These are phyloP conservation scores for Lasioglossum baleicum DNA, from an alignment of 1,140 invertebrate species.

Conservation along the genomic window DNA sequence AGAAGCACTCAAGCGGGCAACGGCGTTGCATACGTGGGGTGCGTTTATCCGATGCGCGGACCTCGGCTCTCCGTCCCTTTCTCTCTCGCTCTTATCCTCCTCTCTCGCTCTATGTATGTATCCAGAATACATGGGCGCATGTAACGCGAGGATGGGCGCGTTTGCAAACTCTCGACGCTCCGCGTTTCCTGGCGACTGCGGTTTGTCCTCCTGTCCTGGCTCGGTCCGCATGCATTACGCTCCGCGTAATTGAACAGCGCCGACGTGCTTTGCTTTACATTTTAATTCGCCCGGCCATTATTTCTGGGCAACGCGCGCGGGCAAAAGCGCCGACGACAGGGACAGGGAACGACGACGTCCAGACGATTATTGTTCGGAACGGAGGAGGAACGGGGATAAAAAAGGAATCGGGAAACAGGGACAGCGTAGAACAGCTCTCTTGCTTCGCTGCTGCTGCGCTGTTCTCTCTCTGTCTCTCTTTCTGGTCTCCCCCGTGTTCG, in stretches of 20 bases:
- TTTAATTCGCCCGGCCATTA: slow-evolving; percentile 31
- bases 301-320: not conserved
- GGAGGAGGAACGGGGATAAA: not conserved
- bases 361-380: slow-evolving; percentile 1
- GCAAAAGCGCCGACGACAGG: not conserved
- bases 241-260: slow-evolving; percentile 56
- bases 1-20: slow-evolving; percentile 61
- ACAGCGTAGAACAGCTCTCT: too few species aligned
- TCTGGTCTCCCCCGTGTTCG: not conserved
- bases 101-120: slow-evolving; percentile 1
- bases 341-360: slow-evolving; percentile 3
- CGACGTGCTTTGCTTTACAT: slow-evolving; percentile 51
- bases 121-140: not conserved
- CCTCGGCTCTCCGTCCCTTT: not conserved
- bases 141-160: slow-evolving; percentile 1
- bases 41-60: slow-evolving; percentile 59
- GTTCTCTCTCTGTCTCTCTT: too few species aligned
- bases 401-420: not conserved
- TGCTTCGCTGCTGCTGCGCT: too few species aligned
- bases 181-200: slow-evolving; percentile 57
- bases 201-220: slow-evolving; percentile 47
- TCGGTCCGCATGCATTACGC: slow-evolving; percentile 46
- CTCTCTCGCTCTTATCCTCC: not conserved
- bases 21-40: slow-evolving; percentile 64
- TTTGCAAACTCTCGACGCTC: slow-evolving; percentile 24